Base-by-base conservation (phyloP, 2,888 invertebrate genomes). In the Parnassius apollo region DNA sequence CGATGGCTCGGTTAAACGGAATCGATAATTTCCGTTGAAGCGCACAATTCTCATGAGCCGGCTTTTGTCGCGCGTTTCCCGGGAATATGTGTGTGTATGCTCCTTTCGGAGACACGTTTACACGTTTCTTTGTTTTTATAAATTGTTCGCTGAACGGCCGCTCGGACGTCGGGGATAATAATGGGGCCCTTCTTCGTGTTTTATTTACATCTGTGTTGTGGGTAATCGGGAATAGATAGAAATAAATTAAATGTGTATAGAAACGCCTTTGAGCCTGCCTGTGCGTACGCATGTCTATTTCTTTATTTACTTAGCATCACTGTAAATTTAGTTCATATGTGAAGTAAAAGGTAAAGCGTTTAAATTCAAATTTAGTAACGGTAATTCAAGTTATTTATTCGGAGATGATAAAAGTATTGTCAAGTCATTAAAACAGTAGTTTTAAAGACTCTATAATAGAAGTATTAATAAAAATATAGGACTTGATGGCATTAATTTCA, bases 1-100 rank as follows among this genome's bases (percentile, higher is more conserved):
- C 76, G 76, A 75, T 74, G 79, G 76, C 75, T 54, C 80, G 68
- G 74, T 75, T 81, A 75, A 77, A 75, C 73, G 76, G 80, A 82
- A 83, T 75, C 75, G 72, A 68, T 72, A 72, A 69, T 68, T 73
- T 72, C 73, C 68, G 63, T 61, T 62, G 65, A 72, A 71, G 65
- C 64, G 53, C 51, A 35, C 68, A 65, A 66, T 71, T 72, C 73
- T 66, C 70, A 65, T 69, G 68, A 73, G 66, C 60, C 57, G 67
- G 62, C 71, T 71, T 73, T 70, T 74, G 73, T 73, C 69, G 71
- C 62, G 68, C 70, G 68, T 67, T 73, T 76, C 73, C 71, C 70
- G 66, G 73, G 75, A 74, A 70, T 64, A 65, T 67, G 65, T 62
- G 56, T 46, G 57, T 64, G 66, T 53, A 62, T 58, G 66, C 67